Percentiles rank a stretch among this genome's conserved stretches.
Evolutionary conservation across 1,140 invertebrate genomes (phyloP).

Genomic region (Drosophila paulistorum): DNA sequence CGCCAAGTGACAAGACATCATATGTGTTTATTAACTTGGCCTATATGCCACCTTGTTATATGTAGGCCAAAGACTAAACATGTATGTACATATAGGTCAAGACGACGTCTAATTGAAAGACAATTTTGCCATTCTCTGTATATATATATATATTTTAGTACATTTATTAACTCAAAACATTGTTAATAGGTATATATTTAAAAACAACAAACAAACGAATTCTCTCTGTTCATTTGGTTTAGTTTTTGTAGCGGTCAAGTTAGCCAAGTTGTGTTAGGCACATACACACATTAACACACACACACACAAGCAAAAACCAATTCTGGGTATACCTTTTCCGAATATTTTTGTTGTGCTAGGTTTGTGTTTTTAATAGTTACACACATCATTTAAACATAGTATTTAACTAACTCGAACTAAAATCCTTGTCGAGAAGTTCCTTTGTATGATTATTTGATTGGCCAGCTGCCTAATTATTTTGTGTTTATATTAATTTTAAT

Average conservation of each 20-base stretch:
- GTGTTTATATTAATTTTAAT: conserved; percentile 23
- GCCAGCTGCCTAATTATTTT: conserved; percentile 14
- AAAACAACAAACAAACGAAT: conserved; percentile 27
- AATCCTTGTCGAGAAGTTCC: background rate
- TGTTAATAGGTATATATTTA: conserved; percentile 24
- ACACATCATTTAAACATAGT: too few relatives aligned
- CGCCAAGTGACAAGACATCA: conserved; percentile 57
- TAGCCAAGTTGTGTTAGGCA: conserved; percentile 57
- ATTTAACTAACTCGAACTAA: background rate
- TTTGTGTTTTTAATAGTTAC: conserved; percentile 44
- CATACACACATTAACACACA: conserved; percentile 31
- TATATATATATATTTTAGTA: conserved; percentile 3
- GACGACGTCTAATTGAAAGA: background rate
- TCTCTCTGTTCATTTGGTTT: conserved; percentile 59
- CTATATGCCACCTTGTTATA: background rate
- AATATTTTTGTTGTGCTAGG: conserved; percentile 29
- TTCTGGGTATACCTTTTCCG: background rate
- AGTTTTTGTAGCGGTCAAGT: conserved; percentile 53
- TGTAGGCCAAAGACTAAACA: conserved; percentile 42
- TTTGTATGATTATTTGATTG: conserved; percentile 6
- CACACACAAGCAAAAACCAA: conserved; percentile 1
- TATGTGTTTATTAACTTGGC: background rate
- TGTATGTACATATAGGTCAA: conserved; percentile 16
- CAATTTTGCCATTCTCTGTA: conserved; percentile 14
- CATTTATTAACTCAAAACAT: conserved; percentile 33